A percentile compares a stretch with the other conserved stretches of the same genome.
phyloP scores from a whole-genome alignment of 2,888 invertebrate genomes.

The Ellobium chinense region DNA sequence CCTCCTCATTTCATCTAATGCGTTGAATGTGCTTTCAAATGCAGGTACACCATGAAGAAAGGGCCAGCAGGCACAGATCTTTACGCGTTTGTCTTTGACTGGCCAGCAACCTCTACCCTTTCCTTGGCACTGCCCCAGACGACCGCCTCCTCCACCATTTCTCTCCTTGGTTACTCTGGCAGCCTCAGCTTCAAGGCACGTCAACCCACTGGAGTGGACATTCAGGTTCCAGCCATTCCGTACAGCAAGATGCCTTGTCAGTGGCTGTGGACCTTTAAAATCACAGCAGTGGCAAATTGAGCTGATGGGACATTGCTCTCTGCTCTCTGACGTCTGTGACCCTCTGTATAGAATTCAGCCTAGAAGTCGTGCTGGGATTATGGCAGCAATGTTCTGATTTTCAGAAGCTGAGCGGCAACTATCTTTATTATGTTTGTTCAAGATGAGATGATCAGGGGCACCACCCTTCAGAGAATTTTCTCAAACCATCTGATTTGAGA shows the following conservation, averaged over 20 bases:
- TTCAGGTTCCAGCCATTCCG: conserved; percentile 67
- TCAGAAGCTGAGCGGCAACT: too few relatives aligned
- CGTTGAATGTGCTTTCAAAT: too few relatives aligned
- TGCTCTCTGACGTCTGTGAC: too few relatives aligned
- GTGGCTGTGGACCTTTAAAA: conserved; percentile 75
- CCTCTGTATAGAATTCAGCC: too few relatives aligned
- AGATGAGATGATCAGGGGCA: too few relatives aligned
- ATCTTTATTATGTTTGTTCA: too few relatives aligned
- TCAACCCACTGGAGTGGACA: conserved; percentile 55
- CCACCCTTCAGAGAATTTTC: too few relatives aligned
- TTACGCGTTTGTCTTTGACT: conserved; percentile 86
- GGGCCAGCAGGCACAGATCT: conserved; percentile 73
- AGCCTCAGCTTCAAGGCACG: conserved; percentile 48
- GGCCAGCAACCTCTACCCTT: conserved; percentile 84
- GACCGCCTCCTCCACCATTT: conserved; percentile 75
- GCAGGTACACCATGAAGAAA: conserved; percentile 69
- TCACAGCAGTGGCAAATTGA: conserved; percentile 58
- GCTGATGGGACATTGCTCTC: too few relatives aligned
- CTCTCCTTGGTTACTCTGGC: conserved; percentile 80
- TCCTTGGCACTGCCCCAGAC: conserved; percentile 79
- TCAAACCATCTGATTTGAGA: too few relatives aligned
- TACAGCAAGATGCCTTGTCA: conserved; percentile 67
- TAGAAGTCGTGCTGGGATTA: too few relatives aligned
- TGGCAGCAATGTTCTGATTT: too few relatives aligned
- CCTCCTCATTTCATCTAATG: too few relatives aligned